A percentile compares a stretch with the other conserved stretches of the same genome.
Conservation (phyloP, 1,140 invertebrate genomes). For the Palaemon carinicauda region DNA sequence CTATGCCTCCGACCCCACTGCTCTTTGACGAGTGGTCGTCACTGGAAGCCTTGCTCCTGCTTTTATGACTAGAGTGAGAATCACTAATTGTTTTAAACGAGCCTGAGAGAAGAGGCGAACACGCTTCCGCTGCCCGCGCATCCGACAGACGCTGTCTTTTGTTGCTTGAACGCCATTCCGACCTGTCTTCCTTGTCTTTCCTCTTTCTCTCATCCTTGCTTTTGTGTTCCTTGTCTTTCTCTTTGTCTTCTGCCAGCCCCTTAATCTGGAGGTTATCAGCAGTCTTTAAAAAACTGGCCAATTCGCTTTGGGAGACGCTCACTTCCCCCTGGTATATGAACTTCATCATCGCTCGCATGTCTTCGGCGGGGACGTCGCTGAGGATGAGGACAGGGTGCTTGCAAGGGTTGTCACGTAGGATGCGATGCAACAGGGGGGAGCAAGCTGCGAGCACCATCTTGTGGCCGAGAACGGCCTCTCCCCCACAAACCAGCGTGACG, state of each 20-base stretch:
- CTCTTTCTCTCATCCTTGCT: slow-evolving; percentile 48
- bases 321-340: slow-evolving; percentile 80
- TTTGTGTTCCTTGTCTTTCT: slow-evolving; percentile 11
- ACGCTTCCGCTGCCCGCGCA: not conserved
- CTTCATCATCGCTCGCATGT: slow-evolving; percentile 74
- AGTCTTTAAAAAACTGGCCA: slow-evolving; percentile 88
- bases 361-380: slow-evolving; percentile 81
- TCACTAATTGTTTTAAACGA: slow-evolving; percentile 44
- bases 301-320: slow-evolving; percentile 90
- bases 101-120: not conserved
- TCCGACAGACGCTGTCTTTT: slow-evolving; percentile 38
- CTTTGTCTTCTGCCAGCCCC: slow-evolving; percentile 81
- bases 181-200: slow-evolving; percentile 48
- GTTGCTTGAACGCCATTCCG: slow-evolving; percentile 24
- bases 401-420: slow-evolving; percentile 69
- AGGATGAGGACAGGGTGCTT: slow-evolving; percentile 87
- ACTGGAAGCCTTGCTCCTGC: not conserved
- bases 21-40: slow-evolving; percentile 24
- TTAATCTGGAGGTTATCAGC: slow-evolving; percentile 91
- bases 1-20: not conserved
- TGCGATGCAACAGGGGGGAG: slow-evolving; percentile 76
- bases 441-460: slow-evolving; percentile 74
- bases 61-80: slow-evolving; percentile 54
- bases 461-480: slow-evolving; percentile 71
- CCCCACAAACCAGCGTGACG: slow-evolving; percentile 61